Conservation (phyloP, 2,797 vertebrate genomes). For the Urocyon cinereoargenteus region DNA sequence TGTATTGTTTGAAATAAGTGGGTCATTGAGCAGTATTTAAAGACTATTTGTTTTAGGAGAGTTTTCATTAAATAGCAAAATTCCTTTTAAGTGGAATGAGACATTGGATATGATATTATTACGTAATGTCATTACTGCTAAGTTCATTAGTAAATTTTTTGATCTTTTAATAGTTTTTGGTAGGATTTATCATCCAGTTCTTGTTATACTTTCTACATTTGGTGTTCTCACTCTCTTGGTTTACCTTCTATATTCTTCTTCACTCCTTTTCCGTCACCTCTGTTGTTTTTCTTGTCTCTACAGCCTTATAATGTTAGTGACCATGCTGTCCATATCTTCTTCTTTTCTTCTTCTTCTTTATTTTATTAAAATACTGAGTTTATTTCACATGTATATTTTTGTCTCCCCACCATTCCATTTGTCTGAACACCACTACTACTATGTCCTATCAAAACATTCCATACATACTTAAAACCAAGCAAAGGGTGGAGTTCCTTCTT, state of each 20-base stretch:
- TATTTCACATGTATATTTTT: background rate
- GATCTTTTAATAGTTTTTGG: background rate
- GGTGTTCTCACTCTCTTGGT: background rate
- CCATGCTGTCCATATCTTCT: background rate
- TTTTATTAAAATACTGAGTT: background rate
- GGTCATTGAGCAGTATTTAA: slow-evolving; percentile 48
- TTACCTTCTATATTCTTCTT: background rate
- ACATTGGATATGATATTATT: background rate
- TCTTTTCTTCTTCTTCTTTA: background rate
- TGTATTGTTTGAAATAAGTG: slow-evolving; percentile 57
- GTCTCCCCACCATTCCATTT: background rate
- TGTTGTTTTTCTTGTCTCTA: background rate
- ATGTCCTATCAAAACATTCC: background rate
- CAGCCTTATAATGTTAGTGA: background rate
- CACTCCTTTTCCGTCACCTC: background rate
- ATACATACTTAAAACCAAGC: slow-evolving; percentile 83
- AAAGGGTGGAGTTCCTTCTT: slow-evolving; percentile 85
- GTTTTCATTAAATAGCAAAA: slow-evolving; percentile 58
- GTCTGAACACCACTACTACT: background rate
- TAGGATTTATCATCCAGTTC: background rate
- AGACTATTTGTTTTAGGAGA: slow-evolving; percentile 54
- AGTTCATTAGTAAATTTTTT: slow-evolving; percentile 7
- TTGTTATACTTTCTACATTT: background rate
- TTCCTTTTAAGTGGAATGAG: slow-evolving; percentile 36
- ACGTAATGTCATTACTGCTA: background rate